These are phyloP conservation scores for Acanthopleura granulata DNA, from an alignment of 2,888 invertebrate species.

Conservation along the genomic window DNA sequence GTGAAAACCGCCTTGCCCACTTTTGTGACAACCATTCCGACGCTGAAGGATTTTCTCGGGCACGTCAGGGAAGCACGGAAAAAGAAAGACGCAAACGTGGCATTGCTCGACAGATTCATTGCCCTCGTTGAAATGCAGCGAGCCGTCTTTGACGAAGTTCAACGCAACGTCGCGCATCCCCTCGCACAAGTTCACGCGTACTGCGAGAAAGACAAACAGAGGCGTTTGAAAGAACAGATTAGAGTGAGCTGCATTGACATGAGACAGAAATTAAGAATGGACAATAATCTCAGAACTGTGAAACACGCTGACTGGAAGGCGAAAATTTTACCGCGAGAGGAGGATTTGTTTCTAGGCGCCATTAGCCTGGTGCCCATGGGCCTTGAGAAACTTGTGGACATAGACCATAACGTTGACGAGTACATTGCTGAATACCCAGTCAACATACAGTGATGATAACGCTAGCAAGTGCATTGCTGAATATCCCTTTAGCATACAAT, in stretches of 20 bases:
- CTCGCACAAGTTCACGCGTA: slow-evolving; percentile 47
- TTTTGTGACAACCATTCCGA: slow-evolving; percentile 32
- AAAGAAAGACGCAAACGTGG: slow-evolving; percentile 25
- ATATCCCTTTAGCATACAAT: no score
- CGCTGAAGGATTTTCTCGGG: slow-evolving; percentile 46
- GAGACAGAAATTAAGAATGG: slow-evolving; percentile 36
- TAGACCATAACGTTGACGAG: slow-evolving; percentile 54
- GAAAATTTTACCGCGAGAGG: slow-evolving; percentile 47
- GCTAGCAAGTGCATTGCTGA: no score
- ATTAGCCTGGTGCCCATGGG: slow-evolving; percentile 52
- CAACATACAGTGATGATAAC: slow-evolving; percentile 4
- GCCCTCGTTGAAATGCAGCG: slow-evolving; percentile 36
- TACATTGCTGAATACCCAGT: slow-evolving; percentile 48
- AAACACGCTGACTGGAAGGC: slow-evolving; percentile 44
- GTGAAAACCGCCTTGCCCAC: slow-evolving; percentile 46
- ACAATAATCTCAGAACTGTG: slow-evolving; percentile 38
- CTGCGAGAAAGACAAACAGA: slow-evolving; percentile 54
- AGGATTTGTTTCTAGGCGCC: slow-evolving; percentile 50
- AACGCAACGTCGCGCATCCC: slow-evolving; percentile 43
- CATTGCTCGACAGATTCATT: slow-evolving; percentile 27
- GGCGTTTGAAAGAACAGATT: slow-evolving; percentile 44
- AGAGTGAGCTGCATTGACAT: slow-evolving; percentile 38
- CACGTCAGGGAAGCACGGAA: slow-evolving; percentile 42
- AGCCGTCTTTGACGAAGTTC: slow-evolving; percentile 36
- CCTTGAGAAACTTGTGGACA: slow-evolving; percentile 46